Conservation (phyloP, 2,797 vertebrate genomes). For the Hoplostethus mediterraneus region DNA sequence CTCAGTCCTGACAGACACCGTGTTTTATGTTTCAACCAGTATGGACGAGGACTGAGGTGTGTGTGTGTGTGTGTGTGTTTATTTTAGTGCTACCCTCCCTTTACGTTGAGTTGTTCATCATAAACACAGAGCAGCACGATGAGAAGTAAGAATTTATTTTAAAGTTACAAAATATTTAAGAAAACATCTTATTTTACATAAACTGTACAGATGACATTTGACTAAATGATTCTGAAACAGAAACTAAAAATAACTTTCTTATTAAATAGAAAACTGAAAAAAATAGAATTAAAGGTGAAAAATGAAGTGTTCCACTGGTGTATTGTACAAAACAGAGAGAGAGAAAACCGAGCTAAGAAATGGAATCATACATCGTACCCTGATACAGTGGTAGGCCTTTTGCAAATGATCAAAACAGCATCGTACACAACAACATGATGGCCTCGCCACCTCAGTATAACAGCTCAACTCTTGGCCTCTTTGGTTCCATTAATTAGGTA, state of each 20-base stretch:
- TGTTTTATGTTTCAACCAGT: slow-evolving; percentile 53
- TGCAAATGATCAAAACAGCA: slow-evolving; percentile 86
- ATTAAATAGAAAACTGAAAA: slow-evolving; percentile 97
- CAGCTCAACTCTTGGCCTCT: slow-evolving; percentile 97
- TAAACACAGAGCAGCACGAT: slow-evolving; percentile 27
- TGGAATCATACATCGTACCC: slow-evolving; percentile 91
- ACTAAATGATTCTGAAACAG: slow-evolving; percentile 97
- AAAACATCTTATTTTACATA: slow-evolving; percentile 95
- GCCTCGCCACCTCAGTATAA: slow-evolving; percentile 91
- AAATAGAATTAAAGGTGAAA: slow-evolving; percentile 89
- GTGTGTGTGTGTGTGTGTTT: slow-evolving; percentile 4
- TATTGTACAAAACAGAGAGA: slow-evolving; percentile 93
- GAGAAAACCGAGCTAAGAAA: slow-evolving; percentile 88
- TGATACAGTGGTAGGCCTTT: slow-evolving; percentile 94
- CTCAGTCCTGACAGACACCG: slow-evolving; percentile 24
- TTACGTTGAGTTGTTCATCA: slow-evolving; percentile 7
- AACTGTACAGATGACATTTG: slow-evolving; percentile 98
- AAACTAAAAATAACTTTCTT: slow-evolving; percentile 94
- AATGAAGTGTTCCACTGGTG: slow-evolving; percentile 87
- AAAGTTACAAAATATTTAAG: slow-evolving; percentile 85
- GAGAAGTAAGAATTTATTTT: slow-evolving; percentile 75
- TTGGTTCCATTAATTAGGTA: slow-evolving; percentile 99
- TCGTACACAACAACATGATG: slow-evolving; percentile 87
- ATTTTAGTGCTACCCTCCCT: slow-evolving; percentile 30
- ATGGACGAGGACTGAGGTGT: slow-evolving; percentile 13